Conservation (phyloP, 2,888 invertebrate genomes). For the Oithona nana region DNA sequence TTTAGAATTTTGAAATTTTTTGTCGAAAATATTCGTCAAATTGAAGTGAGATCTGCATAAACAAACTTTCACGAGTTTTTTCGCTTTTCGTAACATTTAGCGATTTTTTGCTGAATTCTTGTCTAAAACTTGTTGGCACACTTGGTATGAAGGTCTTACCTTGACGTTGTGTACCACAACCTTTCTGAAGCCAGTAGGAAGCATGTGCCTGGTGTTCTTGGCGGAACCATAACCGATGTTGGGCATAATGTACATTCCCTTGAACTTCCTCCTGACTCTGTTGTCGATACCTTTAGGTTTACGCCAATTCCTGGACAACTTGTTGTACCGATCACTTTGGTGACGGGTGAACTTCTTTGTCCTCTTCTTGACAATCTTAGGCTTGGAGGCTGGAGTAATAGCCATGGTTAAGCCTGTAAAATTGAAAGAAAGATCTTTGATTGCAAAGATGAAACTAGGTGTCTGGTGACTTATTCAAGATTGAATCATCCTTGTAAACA, state of each 20-base stretch:
- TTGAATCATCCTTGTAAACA: no score
- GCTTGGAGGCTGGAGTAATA: conserved; percentile 24
- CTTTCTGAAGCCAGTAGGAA: conserved; percentile 93
- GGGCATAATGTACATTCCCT: conserved; percentile 98
- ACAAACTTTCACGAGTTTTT: no score
- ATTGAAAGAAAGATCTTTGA: no score
- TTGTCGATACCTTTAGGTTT: conserved; percentile 99
- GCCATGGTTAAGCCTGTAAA: conserved; percentile 4
- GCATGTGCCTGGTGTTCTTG: conserved; percentile 82
- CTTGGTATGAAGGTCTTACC: conserved; percentile 32
- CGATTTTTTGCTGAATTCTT: no score
- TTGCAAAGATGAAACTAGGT: no score
- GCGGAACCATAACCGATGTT: conserved; percentile 96
- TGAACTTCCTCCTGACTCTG: conserved; percentile 93
- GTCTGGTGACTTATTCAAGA: no score
- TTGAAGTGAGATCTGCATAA: no score
- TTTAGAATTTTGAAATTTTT: no score
- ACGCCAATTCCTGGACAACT: conserved; percentile 93
- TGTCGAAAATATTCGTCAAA: no score
- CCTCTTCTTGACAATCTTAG: conserved; percentile 85
- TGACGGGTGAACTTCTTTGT: conserved; percentile 96
- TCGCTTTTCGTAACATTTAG: no score
- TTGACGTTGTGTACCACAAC: conserved; percentile 71
- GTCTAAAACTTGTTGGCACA: no score
- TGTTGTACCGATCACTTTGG: conserved; percentile 93